A percentile compares a stretch with the other conserved stretches of the same genome.
phyloP scores from a whole-genome alignment of 2,888 invertebrate species.

The Notodonta ziczac region DNA sequence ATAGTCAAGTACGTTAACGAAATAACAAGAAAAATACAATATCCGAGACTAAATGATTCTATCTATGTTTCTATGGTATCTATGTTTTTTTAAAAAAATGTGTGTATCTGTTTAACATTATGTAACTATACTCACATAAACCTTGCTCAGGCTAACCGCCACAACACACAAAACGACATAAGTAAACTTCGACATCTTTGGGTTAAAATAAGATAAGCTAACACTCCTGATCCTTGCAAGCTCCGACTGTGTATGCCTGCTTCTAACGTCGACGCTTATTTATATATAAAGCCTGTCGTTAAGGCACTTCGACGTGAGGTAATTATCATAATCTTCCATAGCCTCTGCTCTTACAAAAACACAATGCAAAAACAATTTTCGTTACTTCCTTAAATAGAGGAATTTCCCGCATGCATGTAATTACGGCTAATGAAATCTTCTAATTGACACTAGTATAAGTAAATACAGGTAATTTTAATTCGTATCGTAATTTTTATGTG shows the following conservation, averaged over 20 bases:
- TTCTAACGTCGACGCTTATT: not conserved
- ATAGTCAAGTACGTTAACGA: too few species aligned
- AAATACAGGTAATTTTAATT: not conserved
- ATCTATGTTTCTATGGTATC: too few species aligned
- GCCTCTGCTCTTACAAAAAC: not conserved
- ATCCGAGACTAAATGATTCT: too few species aligned
- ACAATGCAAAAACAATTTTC: not conserved
- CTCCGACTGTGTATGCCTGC: not conserved
- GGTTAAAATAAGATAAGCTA: not conserved
- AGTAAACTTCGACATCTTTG: slow-evolving; percentile 3
- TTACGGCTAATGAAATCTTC: not conserved
- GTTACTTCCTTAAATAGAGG: not conserved
- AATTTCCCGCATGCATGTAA: not conserved
- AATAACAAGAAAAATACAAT: too few species aligned
- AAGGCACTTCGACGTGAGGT: not conserved
- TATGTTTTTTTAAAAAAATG: too few species aligned
- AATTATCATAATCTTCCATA: slow-evolving; percentile 2
- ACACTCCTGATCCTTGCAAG: not conserved
- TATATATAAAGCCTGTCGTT: not conserved
- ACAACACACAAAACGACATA: not conserved
- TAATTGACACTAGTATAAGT: not conserved
- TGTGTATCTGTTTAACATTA: too few species aligned
- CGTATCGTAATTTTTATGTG: not conserved
- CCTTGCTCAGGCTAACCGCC: slow-evolving; percentile 14
- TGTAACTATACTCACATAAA: slow-evolving; percentile 17